Conservation (phyloP, 2,797 vertebrate species). For the Emydoidea blandingii region DNA sequence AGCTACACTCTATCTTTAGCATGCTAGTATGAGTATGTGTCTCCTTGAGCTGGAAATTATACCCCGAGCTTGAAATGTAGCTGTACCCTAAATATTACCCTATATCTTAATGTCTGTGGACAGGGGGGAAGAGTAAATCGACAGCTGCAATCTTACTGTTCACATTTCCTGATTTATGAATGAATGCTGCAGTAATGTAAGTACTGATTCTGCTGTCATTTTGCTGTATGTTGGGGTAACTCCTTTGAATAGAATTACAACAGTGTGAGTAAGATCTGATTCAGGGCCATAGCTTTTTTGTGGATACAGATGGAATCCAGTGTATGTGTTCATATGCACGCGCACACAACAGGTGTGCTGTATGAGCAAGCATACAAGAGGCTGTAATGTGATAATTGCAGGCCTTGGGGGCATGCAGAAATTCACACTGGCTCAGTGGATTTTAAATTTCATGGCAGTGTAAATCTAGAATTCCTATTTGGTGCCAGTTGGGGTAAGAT, state of each 20-base stretch:
- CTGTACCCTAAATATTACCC: background rate
- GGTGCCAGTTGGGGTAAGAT: background rate
- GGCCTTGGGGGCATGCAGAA: rapidly evolving
- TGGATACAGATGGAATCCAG: background rate
- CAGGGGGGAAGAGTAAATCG: background rate
- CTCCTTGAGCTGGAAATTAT: background rate
- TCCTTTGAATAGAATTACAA: background rate
- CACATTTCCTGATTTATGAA: background rate
- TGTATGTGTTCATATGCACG: background rate
- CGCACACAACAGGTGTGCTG: background rate
- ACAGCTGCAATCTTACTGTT: background rate
- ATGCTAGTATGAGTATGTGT: background rate
- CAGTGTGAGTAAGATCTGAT: rapidly evolving
- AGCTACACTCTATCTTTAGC: background rate
- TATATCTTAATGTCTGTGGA: background rate
- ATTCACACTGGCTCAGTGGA: background rate
- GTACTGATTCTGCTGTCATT: background rate
- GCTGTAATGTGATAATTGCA: background rate
- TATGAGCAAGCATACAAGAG: background rate
- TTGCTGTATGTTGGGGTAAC: rapidly evolving
- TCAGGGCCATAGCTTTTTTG: background rate
- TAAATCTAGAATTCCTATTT: rapidly evolving
- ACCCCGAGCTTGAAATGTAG: background rate
- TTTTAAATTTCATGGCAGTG: background rate
- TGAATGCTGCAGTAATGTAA: background rate